phyloP scores from a whole-genome alignment of 2,888 invertebrate genomes.

The Serrognathus titanus region DNA sequence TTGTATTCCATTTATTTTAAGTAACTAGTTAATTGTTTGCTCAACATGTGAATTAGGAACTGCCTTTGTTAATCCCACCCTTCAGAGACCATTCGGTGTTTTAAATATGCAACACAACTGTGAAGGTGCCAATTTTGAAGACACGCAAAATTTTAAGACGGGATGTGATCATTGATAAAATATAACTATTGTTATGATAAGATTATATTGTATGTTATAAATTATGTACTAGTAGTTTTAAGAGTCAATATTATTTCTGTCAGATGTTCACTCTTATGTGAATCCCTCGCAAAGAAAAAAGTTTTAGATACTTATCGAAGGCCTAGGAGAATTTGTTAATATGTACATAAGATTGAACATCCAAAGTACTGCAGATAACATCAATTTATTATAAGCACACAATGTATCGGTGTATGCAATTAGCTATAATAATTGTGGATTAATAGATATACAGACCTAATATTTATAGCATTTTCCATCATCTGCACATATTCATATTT shows the following conservation, averaged over 20 bases:
- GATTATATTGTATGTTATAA: constrained; percentile 13
- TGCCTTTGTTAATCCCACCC: not conserved
- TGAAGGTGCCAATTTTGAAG: not conserved
- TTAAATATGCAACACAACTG: not conserved
- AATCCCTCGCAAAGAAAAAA: too few species aligned
- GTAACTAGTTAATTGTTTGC: constrained; percentile 1
- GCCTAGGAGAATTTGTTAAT: too few species aligned
- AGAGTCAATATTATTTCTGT: constrained; percentile 4
- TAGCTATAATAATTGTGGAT: not conserved
- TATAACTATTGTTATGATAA: not conserved
- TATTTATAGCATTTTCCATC: constrained; percentile 5
- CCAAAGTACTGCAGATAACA: too few species aligned
- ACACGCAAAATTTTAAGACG: not conserved
- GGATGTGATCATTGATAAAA: not conserved
- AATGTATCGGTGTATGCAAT: not conserved
- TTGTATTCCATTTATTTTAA: constrained; percentile 13
- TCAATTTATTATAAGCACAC: not conserved
- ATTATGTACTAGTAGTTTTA: constrained; percentile 2
- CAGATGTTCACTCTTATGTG: not conserved
- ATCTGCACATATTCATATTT: constrained; percentile 32
- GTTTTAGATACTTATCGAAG: too few species aligned
- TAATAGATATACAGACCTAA: not conserved
- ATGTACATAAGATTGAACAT: too few species aligned
- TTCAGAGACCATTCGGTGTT: too few species aligned
- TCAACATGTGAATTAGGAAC: constrained; percentile 9